Percentiles rank a stretch among this genome's conserved stretches.
These are phyloP conservation scores for Cyanoramphus novaezelandiae DNA, from an alignment of 2,113 vertebrate species.

Conservation along the genomic window DNA sequence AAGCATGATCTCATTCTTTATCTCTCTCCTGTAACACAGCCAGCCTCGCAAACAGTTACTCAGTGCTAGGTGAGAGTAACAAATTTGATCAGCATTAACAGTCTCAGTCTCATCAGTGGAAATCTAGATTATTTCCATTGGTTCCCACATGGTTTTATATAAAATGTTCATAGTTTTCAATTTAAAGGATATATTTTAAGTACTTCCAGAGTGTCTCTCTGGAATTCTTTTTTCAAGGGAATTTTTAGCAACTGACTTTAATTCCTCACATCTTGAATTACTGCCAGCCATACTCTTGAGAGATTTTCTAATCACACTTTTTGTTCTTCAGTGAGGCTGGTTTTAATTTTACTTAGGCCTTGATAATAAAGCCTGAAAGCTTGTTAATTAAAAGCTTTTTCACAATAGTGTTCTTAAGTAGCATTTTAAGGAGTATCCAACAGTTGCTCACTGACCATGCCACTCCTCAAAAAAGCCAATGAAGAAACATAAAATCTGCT, in stretches of 20 bases:
- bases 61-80: neutral
- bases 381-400: constrained; percentile 71
- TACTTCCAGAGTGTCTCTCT: neutral
- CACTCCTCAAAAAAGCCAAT: neutral
- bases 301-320: constrained; percentile 70
- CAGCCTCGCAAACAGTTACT: neutral
- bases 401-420: constrained; percentile 43
- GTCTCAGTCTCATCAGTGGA: neutral
- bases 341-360: constrained; percentile 74
- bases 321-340: constrained; percentile 64
- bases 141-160: neutral
- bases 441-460: neutral
- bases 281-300: constrained; percentile 61
- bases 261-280: constrained; percentile 62
- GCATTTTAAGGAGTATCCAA: constrained; percentile 57
- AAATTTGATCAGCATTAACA: neutral
- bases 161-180: neutral
- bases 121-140: neutral
- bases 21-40: neutral
- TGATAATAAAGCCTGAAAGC: constrained; percentile 72
- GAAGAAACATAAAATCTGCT: neutral
- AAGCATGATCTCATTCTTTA: neutral
- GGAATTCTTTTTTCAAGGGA: constrained; percentile 23
- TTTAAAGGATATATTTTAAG: constrained; percentile 28
- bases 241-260: constrained; percentile 61